phyloP scores from a whole-genome alignment of 2,113 vertebrate genomes.

The Pygoscelis antarcticus region DNA sequence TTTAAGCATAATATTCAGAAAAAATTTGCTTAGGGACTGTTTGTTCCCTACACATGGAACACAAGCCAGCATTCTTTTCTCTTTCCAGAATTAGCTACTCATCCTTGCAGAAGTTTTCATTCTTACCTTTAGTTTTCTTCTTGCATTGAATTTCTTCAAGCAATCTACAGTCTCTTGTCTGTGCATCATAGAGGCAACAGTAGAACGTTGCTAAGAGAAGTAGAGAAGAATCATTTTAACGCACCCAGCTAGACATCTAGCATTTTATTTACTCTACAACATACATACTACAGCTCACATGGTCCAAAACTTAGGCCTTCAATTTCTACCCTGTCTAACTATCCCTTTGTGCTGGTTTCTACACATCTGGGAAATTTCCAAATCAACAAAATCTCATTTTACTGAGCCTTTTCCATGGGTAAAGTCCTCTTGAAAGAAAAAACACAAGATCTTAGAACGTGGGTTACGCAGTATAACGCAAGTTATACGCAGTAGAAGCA shows the following conservation, averaged over 20 bases:
- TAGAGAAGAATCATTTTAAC: neutral
- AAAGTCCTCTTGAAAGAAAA: neutral
- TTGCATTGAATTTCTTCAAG: conserved; percentile 96
- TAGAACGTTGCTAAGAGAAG: conserved; percentile 90
- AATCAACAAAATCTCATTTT: neutral
- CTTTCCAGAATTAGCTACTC: neutral
- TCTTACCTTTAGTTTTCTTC: conserved; percentile 93
- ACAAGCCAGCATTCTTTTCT: neutral
- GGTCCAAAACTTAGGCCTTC: neutral
- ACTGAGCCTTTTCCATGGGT: neutral
- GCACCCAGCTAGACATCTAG: neutral
- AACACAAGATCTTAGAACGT: neutral
- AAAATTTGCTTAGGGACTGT: neutral
- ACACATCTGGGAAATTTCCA: neutral
- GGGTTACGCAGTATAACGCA: neutral
- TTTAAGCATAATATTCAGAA: neutral
- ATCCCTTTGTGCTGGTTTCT: neutral
- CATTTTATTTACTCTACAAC: neutral
- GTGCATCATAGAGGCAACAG: conserved; percentile 99
- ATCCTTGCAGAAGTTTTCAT: neutral
- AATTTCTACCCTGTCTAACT: neutral
- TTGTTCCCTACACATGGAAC: neutral
- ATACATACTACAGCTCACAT: neutral
- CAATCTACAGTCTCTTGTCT: conserved; percentile 98
- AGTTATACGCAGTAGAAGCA: neutral